phyloP scores from a whole-genome alignment of 2,888 invertebrate species.

The Tricholauxania praeusta region DNA sequence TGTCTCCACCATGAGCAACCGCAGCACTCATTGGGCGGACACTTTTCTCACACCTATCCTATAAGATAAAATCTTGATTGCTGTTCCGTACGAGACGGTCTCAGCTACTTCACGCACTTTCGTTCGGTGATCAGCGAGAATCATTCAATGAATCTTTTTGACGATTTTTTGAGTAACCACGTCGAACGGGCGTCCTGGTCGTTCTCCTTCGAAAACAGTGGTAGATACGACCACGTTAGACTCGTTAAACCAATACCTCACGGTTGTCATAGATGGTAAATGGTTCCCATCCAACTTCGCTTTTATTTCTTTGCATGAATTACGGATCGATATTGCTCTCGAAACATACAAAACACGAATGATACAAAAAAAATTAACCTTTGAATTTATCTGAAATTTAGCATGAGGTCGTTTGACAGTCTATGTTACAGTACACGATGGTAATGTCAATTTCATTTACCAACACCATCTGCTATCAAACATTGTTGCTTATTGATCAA shows the following conservation, averaged over 20 bases:
- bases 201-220: constrained; percentile 26
- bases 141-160: not conserved
- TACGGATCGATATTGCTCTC: too few relatives aligned
- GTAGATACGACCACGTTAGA: constrained; percentile 25
- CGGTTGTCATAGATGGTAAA: constrained; percentile 32
- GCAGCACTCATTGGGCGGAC: constrained; percentile 22
- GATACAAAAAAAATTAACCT: too few relatives aligned
- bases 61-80: constrained; percentile 20
- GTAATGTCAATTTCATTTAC: too few relatives aligned
- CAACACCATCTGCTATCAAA: too few relatives aligned
- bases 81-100: constrained; percentile 5
- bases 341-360: too few relatives aligned
- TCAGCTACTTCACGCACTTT: not conserved
- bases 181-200: constrained; percentile 24
- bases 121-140: not conserved
- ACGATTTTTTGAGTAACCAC: constrained; percentile 15
- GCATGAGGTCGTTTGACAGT: too few relatives aligned
- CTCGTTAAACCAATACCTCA: constrained; percentile 25
- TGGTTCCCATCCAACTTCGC: constrained; percentile 21
- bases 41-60: constrained; percentile 10
- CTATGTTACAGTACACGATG: too few relatives aligned
- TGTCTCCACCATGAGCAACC: constrained; percentile 16
- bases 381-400: too few relatives aligned
- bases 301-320: constrained; percentile 37
- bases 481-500: too few relatives aligned